phyloP scores from a whole-genome alignment of 2,113 vertebrate genomes.

The Microcebus tavaratra region DNA sequence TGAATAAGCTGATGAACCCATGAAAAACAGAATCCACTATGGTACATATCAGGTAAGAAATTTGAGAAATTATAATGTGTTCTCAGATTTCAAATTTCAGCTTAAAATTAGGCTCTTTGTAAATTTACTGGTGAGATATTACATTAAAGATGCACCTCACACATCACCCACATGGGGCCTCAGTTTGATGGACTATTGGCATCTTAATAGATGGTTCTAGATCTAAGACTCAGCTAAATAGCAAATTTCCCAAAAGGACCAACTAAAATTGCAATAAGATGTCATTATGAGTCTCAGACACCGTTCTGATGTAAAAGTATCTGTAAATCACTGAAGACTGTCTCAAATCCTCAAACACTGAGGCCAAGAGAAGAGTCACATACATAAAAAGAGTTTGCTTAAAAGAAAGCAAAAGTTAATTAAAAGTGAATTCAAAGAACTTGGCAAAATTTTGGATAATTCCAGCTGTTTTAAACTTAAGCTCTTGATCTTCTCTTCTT shows the following conservation, averaged over 20 bases:
- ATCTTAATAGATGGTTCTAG: neutral
- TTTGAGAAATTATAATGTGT: neutral
- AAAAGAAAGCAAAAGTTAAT: neutral
- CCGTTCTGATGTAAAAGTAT: neutral
- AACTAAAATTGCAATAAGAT: neutral
- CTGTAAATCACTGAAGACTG: neutral
- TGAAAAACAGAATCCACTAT: neutral
- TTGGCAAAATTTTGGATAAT: neutral
- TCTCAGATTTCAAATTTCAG: neutral
- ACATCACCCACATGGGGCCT: neutral
- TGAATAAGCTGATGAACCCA: neutral
- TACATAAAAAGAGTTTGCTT: neutral
- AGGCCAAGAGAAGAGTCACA: neutral
- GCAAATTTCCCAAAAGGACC: neutral
- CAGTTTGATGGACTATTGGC: neutral
- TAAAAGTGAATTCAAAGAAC: slow-evolving; percentile 21
- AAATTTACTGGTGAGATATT: neutral
- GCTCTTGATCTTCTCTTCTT: neutral
- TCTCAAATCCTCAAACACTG: neutral
- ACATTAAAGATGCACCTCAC: neutral
- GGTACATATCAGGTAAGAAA: neutral
- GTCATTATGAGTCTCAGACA: neutral
- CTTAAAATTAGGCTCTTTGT: neutral
- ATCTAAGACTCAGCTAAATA: neutral
- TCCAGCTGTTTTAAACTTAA: neutral